Evolutionary conservation across 2,113 vertebrate genomes (phyloP).

Genomic region (Megaceryle maxima): DNA sequence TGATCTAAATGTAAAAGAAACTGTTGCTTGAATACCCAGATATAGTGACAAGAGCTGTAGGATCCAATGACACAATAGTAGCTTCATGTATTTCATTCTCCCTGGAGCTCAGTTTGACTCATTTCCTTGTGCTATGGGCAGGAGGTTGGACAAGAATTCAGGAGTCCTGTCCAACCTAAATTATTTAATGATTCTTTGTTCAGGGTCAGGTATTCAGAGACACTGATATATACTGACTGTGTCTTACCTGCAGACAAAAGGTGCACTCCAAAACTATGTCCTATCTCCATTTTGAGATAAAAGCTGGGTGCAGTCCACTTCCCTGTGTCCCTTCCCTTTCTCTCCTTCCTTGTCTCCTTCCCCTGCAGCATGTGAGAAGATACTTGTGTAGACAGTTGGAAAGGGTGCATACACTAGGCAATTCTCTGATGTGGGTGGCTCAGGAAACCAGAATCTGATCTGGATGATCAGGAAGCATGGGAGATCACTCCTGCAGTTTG

Average conservation of each 20-base stretch:
- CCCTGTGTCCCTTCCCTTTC: neutral
- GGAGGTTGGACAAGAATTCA: neutral
- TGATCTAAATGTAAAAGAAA: neutral
- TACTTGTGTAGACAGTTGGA: neutral
- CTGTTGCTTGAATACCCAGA: neutral
- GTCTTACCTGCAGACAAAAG: neutral
- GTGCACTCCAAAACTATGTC: neutral
- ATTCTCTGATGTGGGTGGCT: neutral
- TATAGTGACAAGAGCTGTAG: neutral
- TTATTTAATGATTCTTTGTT: neutral
- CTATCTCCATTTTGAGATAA: neutral
- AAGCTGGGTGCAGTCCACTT: neutral
- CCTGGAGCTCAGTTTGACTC: neutral
- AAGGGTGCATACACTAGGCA: neutral
- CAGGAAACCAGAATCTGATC: neutral
- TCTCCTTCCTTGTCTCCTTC: neutral
- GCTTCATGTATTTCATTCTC: neutral
- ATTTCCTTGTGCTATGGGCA: neutral
- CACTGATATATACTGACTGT: neutral
- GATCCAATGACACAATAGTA: neutral
- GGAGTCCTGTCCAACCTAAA: neutral
- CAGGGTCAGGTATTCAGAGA: neutral
- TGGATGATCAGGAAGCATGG: neutral
- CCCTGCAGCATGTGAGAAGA: neutral
- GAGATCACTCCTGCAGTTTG: neutral